These are phyloP conservation scores for Toxostoma redivivum DNA, from an alignment of 2,113 vertebrate species.

Conservation along the genomic window DNA sequence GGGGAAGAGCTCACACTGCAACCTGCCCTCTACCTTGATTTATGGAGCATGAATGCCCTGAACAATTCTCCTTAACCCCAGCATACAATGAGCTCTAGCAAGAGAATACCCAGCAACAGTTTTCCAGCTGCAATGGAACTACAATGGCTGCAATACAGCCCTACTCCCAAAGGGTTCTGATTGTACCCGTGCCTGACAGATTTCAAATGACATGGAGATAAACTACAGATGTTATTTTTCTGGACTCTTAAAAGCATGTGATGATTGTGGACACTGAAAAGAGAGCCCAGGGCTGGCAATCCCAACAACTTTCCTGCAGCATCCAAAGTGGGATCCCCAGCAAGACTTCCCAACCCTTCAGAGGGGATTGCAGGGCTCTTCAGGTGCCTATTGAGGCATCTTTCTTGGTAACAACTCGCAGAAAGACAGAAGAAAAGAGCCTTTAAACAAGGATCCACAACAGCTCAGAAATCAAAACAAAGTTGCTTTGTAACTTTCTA, in stretches of 20 bases:
- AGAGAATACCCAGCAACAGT: neutral
- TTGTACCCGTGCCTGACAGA: neutral
- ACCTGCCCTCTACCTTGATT: neutral
- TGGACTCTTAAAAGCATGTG: neutral
- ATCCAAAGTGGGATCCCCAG: accelerated
- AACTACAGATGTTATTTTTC: neutral
- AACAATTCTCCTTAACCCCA: neutral
- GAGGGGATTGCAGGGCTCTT: neutral
- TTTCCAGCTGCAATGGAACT: neutral
- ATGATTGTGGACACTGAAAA: neutral
- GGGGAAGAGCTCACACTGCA: neutral
- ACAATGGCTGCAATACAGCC: neutral
- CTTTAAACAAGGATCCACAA: neutral
- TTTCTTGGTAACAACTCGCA: neutral
- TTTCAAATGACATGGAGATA: neutral
- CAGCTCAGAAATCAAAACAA: neutral
- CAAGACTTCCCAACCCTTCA: neutral
- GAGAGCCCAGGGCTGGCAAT: neutral
- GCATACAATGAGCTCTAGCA: neutral
- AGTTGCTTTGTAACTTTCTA: neutral
- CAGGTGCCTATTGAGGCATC: neutral
- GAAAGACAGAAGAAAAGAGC: neutral
- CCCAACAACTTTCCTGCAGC: neutral
- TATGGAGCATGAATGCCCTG: neutral
- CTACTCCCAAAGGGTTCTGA: neutral